phyloP scores from a whole-genome alignment of 2,113 vertebrate genomes.

The Junco hyemalis region DNA sequence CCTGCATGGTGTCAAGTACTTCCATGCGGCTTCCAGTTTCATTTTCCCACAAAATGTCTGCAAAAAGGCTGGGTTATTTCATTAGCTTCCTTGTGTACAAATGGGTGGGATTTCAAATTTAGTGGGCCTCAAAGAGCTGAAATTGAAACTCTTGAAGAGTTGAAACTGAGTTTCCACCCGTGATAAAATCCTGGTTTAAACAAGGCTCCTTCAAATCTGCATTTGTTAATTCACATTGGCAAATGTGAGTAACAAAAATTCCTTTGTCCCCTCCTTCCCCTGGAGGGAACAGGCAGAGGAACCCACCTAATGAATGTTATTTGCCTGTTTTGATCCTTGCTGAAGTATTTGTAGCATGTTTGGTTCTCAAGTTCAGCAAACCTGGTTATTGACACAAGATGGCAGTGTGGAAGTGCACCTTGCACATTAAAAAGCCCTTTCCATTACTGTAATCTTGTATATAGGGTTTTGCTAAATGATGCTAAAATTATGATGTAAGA shows the following conservation, averaged over 20 bases:
- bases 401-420: slow-evolving; percentile 63
- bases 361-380: background rate
- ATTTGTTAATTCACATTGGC: background rate
- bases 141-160: background rate
- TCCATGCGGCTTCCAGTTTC: accelerated
- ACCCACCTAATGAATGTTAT: background rate
- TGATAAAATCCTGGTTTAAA: background rate
- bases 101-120: background rate
- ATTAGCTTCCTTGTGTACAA: background rate
- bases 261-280: background rate
- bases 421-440: background rate
- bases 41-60: background rate
- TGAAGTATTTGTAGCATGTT: background rate
- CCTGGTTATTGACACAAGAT: slow-evolving; percentile 54
- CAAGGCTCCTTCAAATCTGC: background rate
- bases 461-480: accelerated
- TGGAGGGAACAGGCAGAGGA: background rate
- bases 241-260: background rate
- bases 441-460: accelerated
- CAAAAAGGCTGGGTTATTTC: background rate
- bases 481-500: background rate
- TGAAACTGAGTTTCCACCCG: background rate
- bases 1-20: background rate
- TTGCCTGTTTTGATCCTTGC: background rate
- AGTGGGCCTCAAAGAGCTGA: background rate